Conservation (phyloP, 2,888 invertebrate genomes). For the Tachina lurida region DNA sequence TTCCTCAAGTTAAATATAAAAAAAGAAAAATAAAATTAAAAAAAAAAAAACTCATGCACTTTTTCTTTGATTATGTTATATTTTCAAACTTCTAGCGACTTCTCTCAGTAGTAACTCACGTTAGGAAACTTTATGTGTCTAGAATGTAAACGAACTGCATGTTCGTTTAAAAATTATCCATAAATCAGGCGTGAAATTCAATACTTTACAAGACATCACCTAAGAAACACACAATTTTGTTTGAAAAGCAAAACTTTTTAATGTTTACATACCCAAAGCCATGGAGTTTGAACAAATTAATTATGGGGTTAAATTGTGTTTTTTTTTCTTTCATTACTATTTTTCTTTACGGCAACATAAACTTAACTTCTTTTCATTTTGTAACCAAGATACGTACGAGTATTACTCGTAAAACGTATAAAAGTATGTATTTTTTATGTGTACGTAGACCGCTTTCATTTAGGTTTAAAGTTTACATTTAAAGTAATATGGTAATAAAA, state of each 20-base stretch:
- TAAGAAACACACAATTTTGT: neutral
- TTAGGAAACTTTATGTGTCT: neutral
- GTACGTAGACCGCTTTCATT: neutral
- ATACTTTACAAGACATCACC: constrained; percentile 2
- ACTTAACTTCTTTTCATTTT: neutral
- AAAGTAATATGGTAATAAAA: neutral
- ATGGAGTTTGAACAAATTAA: constrained; percentile 8
- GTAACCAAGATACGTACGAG: constrained; percentile 2
- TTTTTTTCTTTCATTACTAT: neutral
- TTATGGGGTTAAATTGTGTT: constrained; percentile 17
- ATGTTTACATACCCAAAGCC: neutral
- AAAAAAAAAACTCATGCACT: neutral
- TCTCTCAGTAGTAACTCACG: neutral
- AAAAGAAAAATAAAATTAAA: too few species aligned
- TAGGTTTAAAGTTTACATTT: neutral
- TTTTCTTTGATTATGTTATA: neutral
- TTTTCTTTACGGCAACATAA: neutral
- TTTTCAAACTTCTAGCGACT: neutral
- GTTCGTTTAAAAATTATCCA: constrained; percentile 5
- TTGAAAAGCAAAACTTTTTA: neutral
- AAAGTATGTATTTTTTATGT: neutral
- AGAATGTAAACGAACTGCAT: neutral
- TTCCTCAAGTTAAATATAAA: too few species aligned
- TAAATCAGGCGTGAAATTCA: constrained; percentile 28
- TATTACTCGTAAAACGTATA: neutral